phyloP scores from a whole-genome alignment of 2,888 invertebrate species.

The Petrophora chlorosata region DNA sequence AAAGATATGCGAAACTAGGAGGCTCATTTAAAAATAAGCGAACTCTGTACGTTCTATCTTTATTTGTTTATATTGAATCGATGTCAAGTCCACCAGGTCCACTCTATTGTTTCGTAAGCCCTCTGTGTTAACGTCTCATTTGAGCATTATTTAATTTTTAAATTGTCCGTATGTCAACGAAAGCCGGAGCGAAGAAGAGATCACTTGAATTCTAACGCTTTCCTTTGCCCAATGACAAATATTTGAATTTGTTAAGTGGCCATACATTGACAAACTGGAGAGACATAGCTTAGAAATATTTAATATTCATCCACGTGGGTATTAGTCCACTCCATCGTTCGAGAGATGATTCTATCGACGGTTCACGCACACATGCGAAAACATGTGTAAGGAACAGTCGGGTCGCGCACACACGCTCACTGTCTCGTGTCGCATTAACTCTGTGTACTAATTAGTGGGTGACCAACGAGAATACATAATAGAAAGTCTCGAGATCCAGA shows the following conservation, averaged over 20 bases:
- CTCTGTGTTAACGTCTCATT: slow-evolving; percentile 74
- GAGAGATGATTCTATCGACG: slow-evolving; percentile 15
- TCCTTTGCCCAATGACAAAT: slow-evolving; percentile 81
- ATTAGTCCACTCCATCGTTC: slow-evolving; percentile 26
- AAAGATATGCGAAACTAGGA: background rate
- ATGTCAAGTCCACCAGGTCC: slow-evolving; percentile 49
- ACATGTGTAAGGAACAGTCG: slow-evolving; percentile 15
- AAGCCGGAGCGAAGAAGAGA: slow-evolving; percentile 68
- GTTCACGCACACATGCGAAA: slow-evolving; percentile 34
- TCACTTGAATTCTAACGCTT: slow-evolving; percentile 84
- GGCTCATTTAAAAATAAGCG: background rate
- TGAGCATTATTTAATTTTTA: slow-evolving; percentile 79
- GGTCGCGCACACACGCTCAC: slow-evolving; percentile 40
- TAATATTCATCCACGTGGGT: slow-evolving; percentile 72
- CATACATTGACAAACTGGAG: slow-evolving; percentile 77
- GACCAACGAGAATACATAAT: slow-evolving; percentile 81
- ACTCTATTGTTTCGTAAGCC: slow-evolving; percentile 56
- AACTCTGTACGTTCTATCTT: background rate
- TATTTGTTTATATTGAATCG: background rate
- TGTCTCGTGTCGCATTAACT: slow-evolving; percentile 70
- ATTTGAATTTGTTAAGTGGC: slow-evolving; percentile 83
- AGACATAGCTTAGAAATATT: slow-evolving; percentile 71
- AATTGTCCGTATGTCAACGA: slow-evolving; percentile 80
- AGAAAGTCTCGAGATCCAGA: slow-evolving; percentile 77
- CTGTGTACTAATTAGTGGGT: slow-evolving; percentile 83